Conservation (phyloP, 2,113 vertebrate species). For the Numenius arquata region DNA sequence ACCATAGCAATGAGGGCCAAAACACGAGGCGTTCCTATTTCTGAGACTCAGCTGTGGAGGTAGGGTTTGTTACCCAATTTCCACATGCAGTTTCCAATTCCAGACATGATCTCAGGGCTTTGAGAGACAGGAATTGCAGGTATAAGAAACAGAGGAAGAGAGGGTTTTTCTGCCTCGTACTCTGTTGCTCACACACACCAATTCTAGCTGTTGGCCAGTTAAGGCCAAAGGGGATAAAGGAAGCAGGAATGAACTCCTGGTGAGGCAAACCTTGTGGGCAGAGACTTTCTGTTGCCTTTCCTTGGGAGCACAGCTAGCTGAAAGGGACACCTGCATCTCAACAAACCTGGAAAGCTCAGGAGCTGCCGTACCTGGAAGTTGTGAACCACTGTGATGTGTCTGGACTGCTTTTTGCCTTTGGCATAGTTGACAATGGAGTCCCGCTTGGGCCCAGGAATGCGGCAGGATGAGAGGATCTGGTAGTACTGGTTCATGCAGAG, state of each 20-base stretch:
- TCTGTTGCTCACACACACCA: neutral
- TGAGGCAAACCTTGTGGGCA: neutral
- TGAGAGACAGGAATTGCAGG: neutral
- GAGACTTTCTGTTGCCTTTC: neutral
- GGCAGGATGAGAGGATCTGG: slow-evolving; percentile 94
- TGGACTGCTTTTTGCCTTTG: slow-evolving; percentile 76
- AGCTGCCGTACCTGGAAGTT: slow-evolving; percentile 89
- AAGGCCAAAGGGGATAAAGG: neutral
- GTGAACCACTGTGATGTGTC: slow-evolving; percentile 93
- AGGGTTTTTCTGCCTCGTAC: neutral
- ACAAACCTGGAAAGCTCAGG: neutral
- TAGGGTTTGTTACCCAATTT: neutral
- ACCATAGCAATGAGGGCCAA: neutral
- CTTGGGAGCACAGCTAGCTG: neutral
- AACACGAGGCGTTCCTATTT: neutral
- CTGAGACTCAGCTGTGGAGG: neutral
- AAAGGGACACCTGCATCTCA: neutral
- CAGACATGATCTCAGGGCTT: neutral
- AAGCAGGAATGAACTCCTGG: neutral
- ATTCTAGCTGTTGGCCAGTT: neutral
- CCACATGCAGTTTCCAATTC: neutral
- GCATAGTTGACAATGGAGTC: slow-evolving; percentile 86
- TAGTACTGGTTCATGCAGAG: slow-evolving; percentile 99
- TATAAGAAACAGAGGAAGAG: neutral
- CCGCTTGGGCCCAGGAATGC: slow-evolving; percentile 89